phyloP scores from a whole-genome alignment of 2,888 invertebrate species.

The Patella caerulea region DNA sequence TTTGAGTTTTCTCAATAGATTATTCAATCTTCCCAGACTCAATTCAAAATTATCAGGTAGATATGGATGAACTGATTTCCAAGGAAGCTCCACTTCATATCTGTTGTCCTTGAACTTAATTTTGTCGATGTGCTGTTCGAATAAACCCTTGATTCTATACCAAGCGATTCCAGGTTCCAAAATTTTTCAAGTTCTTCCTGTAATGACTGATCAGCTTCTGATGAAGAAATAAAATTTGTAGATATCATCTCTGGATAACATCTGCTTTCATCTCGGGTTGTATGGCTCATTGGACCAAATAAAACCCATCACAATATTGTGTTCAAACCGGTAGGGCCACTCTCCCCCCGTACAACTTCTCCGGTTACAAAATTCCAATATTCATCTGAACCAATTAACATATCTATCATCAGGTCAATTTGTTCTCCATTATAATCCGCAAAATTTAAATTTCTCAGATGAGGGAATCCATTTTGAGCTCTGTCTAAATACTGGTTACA shows the following conservation, averaged over 20 bases:
- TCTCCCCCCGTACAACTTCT: not conserved
- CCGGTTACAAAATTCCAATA: conserved; percentile 2
- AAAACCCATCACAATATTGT: not conserved
- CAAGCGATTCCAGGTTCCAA: not conserved
- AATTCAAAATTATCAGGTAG: not conserved
- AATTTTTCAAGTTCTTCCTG: not conserved
- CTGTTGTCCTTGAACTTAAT: not conserved
- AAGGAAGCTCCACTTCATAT: not conserved
- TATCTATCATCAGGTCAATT: too few relatives aligned
- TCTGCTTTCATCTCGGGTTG: not conserved
- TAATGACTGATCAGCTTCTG: not conserved
- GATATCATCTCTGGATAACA: not conserved
- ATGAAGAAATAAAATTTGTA: not conserved
- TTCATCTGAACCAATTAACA: not conserved
- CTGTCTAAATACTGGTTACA: not conserved
- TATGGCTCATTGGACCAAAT: not conserved
- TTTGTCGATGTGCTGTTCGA: not conserved
- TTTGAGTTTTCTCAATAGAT: not conserved
- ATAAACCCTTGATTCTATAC: too few relatives aligned
- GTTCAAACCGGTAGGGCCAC: not conserved
- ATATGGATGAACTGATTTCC: not conserved
- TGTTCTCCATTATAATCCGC: not conserved
- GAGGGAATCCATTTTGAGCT: not conserved
- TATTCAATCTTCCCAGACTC: not conserved
- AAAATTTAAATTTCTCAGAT: not conserved